Evolutionary conservation across 2,888 invertebrate species (phyloP), one percentile per base, ranked within the genome.

Genomic region (Meteorus cinctellus): DNA sequence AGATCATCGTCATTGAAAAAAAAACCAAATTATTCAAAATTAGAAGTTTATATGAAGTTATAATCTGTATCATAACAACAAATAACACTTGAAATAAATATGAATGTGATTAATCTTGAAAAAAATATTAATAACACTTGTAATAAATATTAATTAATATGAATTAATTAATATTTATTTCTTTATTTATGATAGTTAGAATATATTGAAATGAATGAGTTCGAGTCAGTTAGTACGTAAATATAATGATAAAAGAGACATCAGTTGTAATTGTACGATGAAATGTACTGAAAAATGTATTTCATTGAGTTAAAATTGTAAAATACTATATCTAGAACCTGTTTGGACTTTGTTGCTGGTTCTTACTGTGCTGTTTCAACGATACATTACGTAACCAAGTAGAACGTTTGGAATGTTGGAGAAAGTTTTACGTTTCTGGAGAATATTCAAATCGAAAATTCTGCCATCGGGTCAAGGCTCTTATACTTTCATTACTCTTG

Each of bases 1-100:
- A 51, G 89, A 89, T 48, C 83, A 82, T 34, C 83, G 80, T 41
- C 81, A 76, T 70, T 69, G 62, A 72, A 82, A 81, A 78, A 81
- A 83, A 73, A 70, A 31, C 19, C 1, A 62, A 29, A 62, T 62
- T 48, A n/a, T 48, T 34, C 2, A 48, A 48, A n/a, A 16, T n/a
- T 45, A 0, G 1, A 48, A 5, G 1, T 55, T 55, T 1, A 8
- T 55, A 5, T 19, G 19, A 24, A 24, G 5, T 14, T 4, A 48
- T 55, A 19, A 19, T 55, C 24, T 19, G 19, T 4, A 55, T 55
- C 19, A 55, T 19, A 55, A 55, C n/a, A 55, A n/a, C 24, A 55
- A 55, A 19, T 24, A 6, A 19, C n/a, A 55, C n/a, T 55, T 19
- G 4, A n/a, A 19, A 55, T 8, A 19, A n/a, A 55, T n/a, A 1